Evolutionary conservation across 2,113 vertebrate species (phyloP), one percentile per base, ranked within the genome.

Genomic region (Proterorhinus semilunaris): DNA sequence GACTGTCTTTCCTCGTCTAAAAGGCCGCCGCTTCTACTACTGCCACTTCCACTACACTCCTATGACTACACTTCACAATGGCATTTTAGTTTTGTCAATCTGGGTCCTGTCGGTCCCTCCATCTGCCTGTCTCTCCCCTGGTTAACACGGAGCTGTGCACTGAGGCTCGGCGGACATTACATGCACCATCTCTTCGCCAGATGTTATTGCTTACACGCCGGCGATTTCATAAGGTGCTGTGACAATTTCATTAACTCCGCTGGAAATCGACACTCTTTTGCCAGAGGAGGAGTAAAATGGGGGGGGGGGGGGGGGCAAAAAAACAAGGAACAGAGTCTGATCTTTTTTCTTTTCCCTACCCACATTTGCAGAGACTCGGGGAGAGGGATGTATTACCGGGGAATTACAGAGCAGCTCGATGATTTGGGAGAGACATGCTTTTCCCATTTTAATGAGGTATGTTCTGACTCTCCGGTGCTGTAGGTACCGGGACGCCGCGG

Each of bases 151-250:
- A 54, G 62, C 79, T 87, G 82, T 76, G 75, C 70, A 48, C 66
- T 54, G 81, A 82, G 85, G 92, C 93, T 91, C 82, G 64, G 81
- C 85, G 8, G 71, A 88, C 86, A 88, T 94, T 93, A 93, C 87
- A 89, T 74, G 93, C 90, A 36, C 67, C 78, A 88, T 76, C 87
- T 87, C 78, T 88, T 92, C 78, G 85, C 91, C 95, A 92, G 92
- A 94, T 92, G 93, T 90, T 92, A 80, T 87, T 90, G 77, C 91
- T 92, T 88, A 89, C 83, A 51, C 69, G 68, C 81, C 80, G 82
- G 83, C 66, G 86, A 88, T 91, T 94, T 93, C 91, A 87, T 88
- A 91, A 94, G 89, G 90, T 82, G 69, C 79, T 73, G 86, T 91
- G 91, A 93, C 90, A 84, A 91, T 82, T 84, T 87, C 91, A 90